A percentile compares a stretch with the other conserved stretches of the same genome.
These are phyloP conservation scores for Diphyllodes magnificus DNA, from an alignment of 2,113 vertebrate genomes.

Conservation along the genomic window DNA sequence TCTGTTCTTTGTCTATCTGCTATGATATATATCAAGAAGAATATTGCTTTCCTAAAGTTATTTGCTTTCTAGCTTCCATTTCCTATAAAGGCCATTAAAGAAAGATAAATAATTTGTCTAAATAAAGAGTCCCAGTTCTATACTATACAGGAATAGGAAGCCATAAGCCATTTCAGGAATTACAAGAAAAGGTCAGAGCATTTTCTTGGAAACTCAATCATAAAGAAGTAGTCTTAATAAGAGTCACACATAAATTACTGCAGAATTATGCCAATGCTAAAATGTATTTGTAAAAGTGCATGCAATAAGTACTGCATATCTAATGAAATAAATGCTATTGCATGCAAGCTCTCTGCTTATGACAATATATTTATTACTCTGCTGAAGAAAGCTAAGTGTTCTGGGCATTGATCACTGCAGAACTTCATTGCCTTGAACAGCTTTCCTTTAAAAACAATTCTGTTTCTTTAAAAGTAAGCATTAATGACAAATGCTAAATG, in stretches of 20 bases:
- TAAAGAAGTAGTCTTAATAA: slow-evolving; percentile 27
- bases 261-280: slow-evolving; percentile 33
- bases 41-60: slow-evolving; percentile 28
- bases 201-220: slow-evolving; percentile 55
- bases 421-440: slow-evolving; percentile 53
- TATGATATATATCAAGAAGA: neutral
- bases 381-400: slow-evolving; percentile 37
- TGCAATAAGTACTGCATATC: slow-evolving; percentile 40
- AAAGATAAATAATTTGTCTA: slow-evolving; percentile 56
- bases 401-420: slow-evolving; percentile 50
- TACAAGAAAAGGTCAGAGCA: slow-evolving; percentile 42
- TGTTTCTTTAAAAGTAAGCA: slow-evolving; percentile 38
- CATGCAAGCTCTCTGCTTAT: neutral
- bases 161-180: slow-evolving; percentile 29
- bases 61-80: slow-evolving; percentile 19
- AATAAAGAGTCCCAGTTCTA: slow-evolving; percentile 46
- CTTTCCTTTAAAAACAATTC: slow-evolving; percentile 11
- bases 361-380: slow-evolving; percentile 51
- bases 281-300: slow-evolving; percentile 38
- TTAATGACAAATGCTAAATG: slow-evolving; percentile 26
- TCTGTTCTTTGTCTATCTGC: slow-evolving; percentile 1
- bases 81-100: slow-evolving; percentile 53
- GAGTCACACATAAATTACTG: slow-evolving; percentile 49
- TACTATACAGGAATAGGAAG: slow-evolving; percentile 28
- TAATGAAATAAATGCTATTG: slow-evolving; percentile 59